Conservation (phyloP, 2,888 invertebrate genomes). For the Keiferia lycopersicella region DNA sequence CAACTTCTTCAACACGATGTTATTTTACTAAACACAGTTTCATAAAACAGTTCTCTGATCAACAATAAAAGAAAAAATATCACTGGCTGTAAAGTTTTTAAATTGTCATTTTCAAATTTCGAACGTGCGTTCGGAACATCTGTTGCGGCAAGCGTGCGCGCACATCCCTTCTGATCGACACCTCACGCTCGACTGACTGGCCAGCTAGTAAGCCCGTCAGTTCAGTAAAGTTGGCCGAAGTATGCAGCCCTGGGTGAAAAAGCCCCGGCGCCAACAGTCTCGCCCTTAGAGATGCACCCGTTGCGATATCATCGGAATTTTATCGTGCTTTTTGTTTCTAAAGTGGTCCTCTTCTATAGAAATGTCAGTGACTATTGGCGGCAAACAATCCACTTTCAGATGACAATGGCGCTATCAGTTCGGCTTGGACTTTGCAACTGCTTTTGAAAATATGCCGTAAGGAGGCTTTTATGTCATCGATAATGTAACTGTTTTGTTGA, state of each 20-base stretch:
- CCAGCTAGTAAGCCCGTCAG: conserved; percentile 32
- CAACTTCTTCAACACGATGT: conserved; percentile 46
- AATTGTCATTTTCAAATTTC: conserved; percentile 36
- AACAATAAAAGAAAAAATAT: conserved; percentile 21
- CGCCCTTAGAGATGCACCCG: conserved; percentile 76
- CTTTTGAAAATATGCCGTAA: conserved; percentile 1
- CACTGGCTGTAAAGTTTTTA: conserved; percentile 23
- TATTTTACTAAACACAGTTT: conserved; percentile 63
- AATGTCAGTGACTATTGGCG: conserved; percentile 12
- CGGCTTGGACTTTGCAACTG: conserved; percentile 5
- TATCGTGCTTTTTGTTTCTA: conserved; percentile 48
- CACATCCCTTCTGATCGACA: conserved; percentile 52
- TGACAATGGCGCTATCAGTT: conserved; percentile 20
- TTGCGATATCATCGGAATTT: conserved; percentile 49
- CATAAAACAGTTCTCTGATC: not conserved
- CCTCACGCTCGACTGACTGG: conserved; percentile 61
- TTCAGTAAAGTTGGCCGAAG: conserved; percentile 57
- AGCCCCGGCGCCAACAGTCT: conserved; percentile 78
- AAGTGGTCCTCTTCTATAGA: conserved; percentile 14
- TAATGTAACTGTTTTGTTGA: not conserved
- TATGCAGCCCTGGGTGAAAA: conserved; percentile 67
- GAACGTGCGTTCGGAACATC: conserved; percentile 32
- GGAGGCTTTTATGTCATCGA: not conserved
- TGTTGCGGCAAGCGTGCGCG: conserved; percentile 27
- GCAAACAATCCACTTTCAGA: conserved; percentile 23